A percentile compares a stretch with the other conserved stretches of the same genome.
Evolutionary conservation across 2,113 vertebrate species (phyloP).

Genomic region (Mus spicilegus): DNA sequence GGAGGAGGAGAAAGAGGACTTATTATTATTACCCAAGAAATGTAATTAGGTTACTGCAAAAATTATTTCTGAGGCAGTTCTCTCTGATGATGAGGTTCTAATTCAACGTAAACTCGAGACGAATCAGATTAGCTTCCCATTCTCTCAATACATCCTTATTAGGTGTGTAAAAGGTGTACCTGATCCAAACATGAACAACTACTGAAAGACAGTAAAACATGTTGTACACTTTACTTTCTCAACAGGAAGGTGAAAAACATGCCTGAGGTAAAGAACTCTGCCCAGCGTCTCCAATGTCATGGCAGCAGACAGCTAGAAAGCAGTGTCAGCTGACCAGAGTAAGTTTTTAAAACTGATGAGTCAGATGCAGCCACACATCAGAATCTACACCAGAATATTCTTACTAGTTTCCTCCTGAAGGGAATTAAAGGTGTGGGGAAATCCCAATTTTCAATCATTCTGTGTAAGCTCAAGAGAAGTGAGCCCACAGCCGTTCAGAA

Average conservation of each 20-base stretch:
- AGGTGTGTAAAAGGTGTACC: neutral
- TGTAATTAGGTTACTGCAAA: slow-evolving; percentile 12
- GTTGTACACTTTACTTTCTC: neutral
- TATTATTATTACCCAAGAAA: neutral
- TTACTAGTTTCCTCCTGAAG: neutral
- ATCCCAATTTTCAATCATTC: neutral
- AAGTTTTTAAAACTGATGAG: slow-evolving; percentile 37
- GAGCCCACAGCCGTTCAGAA: neutral
- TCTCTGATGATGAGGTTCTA: neutral
- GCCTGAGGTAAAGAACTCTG: slow-evolving; percentile 18
- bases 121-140: neutral
- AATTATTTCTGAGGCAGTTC: slow-evolving; percentile 11
- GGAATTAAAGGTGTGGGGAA: neutral
- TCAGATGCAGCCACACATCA: neutral
- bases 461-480: neutral
- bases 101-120: slow-evolving; percentile 31
- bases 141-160: neutral
- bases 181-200: neutral
- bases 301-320: neutral
- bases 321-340: neutral
- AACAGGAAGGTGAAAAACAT: slow-evolving; percentile 18
- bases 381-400: neutral
- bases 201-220: neutral
- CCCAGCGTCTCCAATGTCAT: neutral
- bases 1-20: too few species aligned